Conservation (phyloP, 2,113 vertebrate genomes). For the Passer montanus region DNA sequence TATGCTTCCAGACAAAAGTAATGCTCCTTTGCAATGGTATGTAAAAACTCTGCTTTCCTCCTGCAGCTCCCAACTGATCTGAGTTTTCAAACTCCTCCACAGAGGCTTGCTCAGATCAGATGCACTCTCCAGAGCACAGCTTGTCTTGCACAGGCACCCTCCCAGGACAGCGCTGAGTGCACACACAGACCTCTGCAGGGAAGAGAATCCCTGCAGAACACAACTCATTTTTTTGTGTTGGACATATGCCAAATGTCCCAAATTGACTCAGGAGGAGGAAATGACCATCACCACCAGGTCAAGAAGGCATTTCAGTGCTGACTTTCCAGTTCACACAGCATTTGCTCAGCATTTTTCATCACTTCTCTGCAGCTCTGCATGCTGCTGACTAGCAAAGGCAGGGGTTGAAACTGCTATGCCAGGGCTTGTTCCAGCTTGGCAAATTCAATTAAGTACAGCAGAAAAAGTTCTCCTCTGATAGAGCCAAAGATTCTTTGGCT, state of each 20-base stretch:
- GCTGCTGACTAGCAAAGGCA: constrained; percentile 29
- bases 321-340: background rate
- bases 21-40: background rate
- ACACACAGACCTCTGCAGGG: background rate
- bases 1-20: background rate
- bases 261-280: background rate
- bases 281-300: background rate
- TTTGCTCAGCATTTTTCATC: background rate
- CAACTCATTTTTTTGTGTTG: background rate
- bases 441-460: constrained; percentile 11
- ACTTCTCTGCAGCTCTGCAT: background rate
- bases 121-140: background rate
- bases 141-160: accelerated
- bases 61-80: background rate
- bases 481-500: background rate
- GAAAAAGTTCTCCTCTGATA: background rate
- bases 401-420: background rate
- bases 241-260: background rate
- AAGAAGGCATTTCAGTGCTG: background rate
- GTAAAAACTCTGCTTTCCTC: background rate
- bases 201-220: background rate
- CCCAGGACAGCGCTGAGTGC: accelerated
- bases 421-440: constrained; percentile 43
- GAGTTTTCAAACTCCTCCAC: background rate
- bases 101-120: background rate